Evolutionary conservation across 2,888 invertebrate species (phyloP).

Genomic region (Cristatella mucedo): DNA sequence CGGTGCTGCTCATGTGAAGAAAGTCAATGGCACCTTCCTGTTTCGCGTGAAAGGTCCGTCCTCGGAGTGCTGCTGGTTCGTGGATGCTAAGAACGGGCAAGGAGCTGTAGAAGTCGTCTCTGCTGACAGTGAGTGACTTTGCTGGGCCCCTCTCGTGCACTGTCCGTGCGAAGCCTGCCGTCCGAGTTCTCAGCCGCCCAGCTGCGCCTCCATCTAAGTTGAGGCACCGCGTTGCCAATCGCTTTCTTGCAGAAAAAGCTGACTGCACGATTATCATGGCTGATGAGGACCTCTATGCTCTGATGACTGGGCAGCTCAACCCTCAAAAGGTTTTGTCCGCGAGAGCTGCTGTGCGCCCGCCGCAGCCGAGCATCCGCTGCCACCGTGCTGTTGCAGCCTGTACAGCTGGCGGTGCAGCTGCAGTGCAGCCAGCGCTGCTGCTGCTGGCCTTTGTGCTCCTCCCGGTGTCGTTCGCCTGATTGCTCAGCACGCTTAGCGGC

Average conservation of each 20-base stretch:
- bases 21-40: constrained; percentile 47
- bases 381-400: too few relatives aligned
- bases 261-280: constrained; percentile 75
- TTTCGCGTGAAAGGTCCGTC: constrained; percentile 69
- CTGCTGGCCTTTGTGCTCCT: too few relatives aligned
- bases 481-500: too few relatives aligned
- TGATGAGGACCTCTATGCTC: constrained; percentile 70
- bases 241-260: constrained; percentile 51
- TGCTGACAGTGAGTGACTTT: background rate
- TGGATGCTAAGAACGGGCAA: constrained; percentile 74
- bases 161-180: too few relatives aligned
- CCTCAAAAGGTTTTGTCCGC: constrained; percentile 76
- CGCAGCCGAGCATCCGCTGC: too few relatives aligned
- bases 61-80: constrained; percentile 72
- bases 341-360: background rate
- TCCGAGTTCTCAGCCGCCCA: too few relatives aligned
- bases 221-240: too few relatives aligned
- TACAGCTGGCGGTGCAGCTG: too few relatives aligned
- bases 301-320: constrained; percentile 76
- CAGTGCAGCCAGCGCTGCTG: too few relatives aligned
- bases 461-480: too few relatives aligned
- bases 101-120: constrained; percentile 48
- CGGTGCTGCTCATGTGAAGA: constrained; percentile 32
- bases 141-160: too few relatives aligned
- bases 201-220: too few relatives aligned